These are phyloP conservation scores for Lota lota DNA, from an alignment of 2,113 vertebrate species.

Conservation along the genomic window DNA sequence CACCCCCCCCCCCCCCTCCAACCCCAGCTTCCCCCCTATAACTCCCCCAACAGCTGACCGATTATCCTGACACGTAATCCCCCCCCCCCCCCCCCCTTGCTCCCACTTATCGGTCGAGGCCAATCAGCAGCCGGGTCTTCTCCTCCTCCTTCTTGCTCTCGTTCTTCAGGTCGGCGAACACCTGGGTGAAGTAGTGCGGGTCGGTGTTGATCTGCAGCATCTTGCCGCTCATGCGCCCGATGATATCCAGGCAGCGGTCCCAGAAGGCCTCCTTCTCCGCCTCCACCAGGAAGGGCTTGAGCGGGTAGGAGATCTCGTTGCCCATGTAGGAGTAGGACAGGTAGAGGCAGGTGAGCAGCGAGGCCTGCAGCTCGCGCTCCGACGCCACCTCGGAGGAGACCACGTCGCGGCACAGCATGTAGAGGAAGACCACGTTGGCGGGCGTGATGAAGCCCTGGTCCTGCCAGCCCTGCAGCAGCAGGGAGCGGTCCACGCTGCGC, in stretches of 20 bases:
- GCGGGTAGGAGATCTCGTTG: conserved; percentile 76
- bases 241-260: conserved; percentile 76
- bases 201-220: conserved; percentile 79
- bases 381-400: conserved; percentile 71
- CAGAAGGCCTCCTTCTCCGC: conserved; percentile 75
- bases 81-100: conserved; percentile 22
- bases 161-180: conserved; percentile 75
- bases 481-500: conserved; percentile 72
- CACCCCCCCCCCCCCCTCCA: neutral
- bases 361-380: conserved; percentile 73
- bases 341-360: conserved; percentile 76
- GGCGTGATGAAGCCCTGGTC: conserved; percentile 77
- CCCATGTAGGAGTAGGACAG: conserved; percentile 79
- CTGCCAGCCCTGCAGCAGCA: conserved; percentile 76
- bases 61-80: neutral
- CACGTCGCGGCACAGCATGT: conserved; percentile 76
- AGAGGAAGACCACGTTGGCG: conserved; percentile 77
- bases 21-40: conserved; percentile 1
- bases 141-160: conserved; percentile 74
- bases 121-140: conserved; percentile 86
- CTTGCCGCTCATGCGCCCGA: conserved; percentile 74
- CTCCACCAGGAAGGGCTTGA: conserved; percentile 77
- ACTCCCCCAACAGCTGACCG: conserved; percentile 8
- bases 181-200: conserved; percentile 76
- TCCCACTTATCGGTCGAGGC: conserved; percentile 82